Percentiles rank a stretch among this genome's conserved stretches.
Evolutionary conservation across 2,888 invertebrate species (phyloP).

Genomic region (Torymus aiolomorphi): DNA sequence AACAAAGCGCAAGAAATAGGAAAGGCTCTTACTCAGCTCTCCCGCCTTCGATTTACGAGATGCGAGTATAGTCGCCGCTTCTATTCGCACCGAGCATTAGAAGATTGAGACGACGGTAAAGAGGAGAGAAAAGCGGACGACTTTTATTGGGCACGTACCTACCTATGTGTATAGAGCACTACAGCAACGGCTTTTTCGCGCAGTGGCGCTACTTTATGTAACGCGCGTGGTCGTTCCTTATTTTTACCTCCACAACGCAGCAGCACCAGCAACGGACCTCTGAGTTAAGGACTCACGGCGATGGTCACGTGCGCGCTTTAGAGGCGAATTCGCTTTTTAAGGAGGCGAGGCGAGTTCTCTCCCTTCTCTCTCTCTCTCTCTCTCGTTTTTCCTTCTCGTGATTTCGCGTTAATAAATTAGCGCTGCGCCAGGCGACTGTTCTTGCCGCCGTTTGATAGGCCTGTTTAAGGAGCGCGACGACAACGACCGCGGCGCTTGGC

Average conservation of each 20-base stretch:
- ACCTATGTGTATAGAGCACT: background rate
- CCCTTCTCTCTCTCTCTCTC: background rate
- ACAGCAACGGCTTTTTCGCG: conserved; percentile 36
- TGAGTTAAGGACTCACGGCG: conserved; percentile 25
- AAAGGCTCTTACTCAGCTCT: background rate
- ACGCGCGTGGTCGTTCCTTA: conserved; percentile 3
- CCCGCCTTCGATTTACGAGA: conserved; percentile 35
- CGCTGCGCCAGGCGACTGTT: conserved; percentile 15
- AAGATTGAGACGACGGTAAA: conserved; percentile 30
- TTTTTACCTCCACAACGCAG: too few relatives aligned
- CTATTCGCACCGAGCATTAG: conserved; percentile 24
- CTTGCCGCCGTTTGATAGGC: conserved; percentile 9
- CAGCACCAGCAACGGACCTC: background rate
- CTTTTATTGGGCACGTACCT: conserved; percentile 20
- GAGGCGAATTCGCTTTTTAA: conserved; percentile 39
- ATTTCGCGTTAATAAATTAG: conserved; percentile 38
- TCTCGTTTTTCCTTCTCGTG: conserved; percentile 9
- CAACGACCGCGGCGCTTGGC: background rate
- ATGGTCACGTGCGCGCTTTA: conserved; percentile 34
- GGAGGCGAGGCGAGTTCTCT: background rate
- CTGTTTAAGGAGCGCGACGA: conserved; percentile 37
- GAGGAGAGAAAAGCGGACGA: background rate
- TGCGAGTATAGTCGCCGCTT: conserved; percentile 4
- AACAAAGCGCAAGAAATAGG: background rate
- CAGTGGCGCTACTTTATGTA: conserved; percentile 31